Conservation (phyloP, 2,113 vertebrate genomes). For the Ardeotis arabs region DNA sequence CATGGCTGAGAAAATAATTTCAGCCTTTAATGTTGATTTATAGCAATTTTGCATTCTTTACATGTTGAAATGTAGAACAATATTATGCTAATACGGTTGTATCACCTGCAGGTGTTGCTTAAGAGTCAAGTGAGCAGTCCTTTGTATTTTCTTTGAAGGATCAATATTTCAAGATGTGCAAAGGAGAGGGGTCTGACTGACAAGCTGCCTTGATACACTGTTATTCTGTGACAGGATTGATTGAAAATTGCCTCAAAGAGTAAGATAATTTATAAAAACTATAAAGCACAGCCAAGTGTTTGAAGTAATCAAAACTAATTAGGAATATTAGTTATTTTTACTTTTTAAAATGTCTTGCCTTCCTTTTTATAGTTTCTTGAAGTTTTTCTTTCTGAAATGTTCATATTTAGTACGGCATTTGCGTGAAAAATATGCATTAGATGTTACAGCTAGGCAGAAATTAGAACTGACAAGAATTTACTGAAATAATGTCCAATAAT, state of each 20-base stretch:
- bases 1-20: constrained; percentile 22
- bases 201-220: not conserved
- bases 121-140: not conserved
- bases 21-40: constrained; percentile 34
- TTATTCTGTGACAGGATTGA: not conserved
- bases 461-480: not conserved
- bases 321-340: not conserved
- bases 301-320: not conserved
- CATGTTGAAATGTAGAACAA: not conserved
- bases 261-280: constrained; percentile 5
- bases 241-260: constrained; percentile 15
- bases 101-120: constrained; percentile 6
- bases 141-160: constrained; percentile 28
- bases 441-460: not conserved
- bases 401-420: not conserved
- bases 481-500: not conserved
- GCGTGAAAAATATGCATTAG: not conserved
- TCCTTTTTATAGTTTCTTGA: not conserved
- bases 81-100: not conserved
- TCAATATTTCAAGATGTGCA: constrained; percentile 3
- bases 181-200: constrained; percentile 1
- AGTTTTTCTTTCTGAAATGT: not conserved
- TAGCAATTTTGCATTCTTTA: constrained; percentile 4
- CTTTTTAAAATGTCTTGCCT: not conserved
- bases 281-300: not conserved